These are phyloP conservation scores for Girardinichthys multiradiatus DNA, from an alignment of 2,113 vertebrate genomes.

Conservation along the genomic window DNA sequence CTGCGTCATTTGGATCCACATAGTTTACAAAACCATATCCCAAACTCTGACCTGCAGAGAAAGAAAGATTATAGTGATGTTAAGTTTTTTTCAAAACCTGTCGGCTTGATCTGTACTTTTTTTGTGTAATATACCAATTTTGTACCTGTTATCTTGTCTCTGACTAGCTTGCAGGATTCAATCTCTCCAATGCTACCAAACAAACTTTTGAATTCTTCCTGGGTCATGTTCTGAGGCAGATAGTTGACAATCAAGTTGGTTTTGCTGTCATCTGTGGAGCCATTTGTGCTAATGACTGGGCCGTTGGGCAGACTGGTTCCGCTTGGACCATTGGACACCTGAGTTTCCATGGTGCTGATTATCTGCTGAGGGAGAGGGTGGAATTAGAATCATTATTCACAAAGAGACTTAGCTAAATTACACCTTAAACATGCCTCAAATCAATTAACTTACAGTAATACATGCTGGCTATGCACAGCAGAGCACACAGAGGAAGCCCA, in stretches of 20 bases:
- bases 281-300: slow-evolving; percentile 88
- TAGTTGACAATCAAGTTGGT: slow-evolving; percentile 99
- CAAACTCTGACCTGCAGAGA: slow-evolving; percentile 89
- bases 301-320: slow-evolving; percentile 90
- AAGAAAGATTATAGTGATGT: background rate
- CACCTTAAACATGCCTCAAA: background rate
- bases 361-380: slow-evolving; percentile 89
- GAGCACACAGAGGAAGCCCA: slow-evolving; percentile 15
- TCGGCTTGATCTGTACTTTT: background rate
- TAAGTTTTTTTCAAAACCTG: background rate
- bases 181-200: slow-evolving; percentile 97
- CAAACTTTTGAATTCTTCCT: slow-evolving; percentile 95
- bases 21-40: slow-evolving; percentile 98
- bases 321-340: slow-evolving; percentile 93
- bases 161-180: slow-evolving; percentile 94
- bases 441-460: slow-evolving; percentile 4
- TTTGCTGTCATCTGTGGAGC: slow-evolving; percentile 93
- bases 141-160: slow-evolving; percentile 95
- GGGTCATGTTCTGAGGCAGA: slow-evolving; percentile 97
- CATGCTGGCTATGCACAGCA: background rate
- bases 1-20: slow-evolving; percentile 93
- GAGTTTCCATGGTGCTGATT: slow-evolving; percentile 98
- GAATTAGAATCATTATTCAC: slow-evolving; percentile 55
- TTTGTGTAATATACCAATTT: background rate
- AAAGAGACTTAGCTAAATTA: slow-evolving; percentile 2